Base-by-base conservation (phyloP, 1,140 invertebrate species). In the Pinna nobilis region DNA sequence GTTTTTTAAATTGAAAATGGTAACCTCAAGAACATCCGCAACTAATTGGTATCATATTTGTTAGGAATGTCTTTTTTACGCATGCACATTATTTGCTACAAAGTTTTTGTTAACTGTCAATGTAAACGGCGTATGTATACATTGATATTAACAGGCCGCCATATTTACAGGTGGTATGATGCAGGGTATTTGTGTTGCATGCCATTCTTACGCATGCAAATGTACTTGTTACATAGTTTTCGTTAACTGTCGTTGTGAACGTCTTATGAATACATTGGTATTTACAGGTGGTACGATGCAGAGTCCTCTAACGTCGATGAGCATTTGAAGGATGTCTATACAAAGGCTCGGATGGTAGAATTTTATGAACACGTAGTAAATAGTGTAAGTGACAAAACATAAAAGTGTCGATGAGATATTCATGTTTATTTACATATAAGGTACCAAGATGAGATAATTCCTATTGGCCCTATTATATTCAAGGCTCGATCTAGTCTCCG, bases 281-380 rank as follows among this genome's bases (percentile, higher is more conserved):
- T 59, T 15, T 32, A 33, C 55, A 59, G 55, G 37, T 59, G 55
- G 55, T 33, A 35, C n/a, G 33, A 30, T 15, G 37, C 55, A 9
- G 37, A 30, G 7, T 35, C 33, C 32, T 4, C 5, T 6, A 59
- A 33, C 2, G 15, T 68, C n/a, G 13, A 49, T 2, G 33, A 23
- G n/a, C 23, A 32, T 39, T 49, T 55, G 25, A 68, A 51, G 20
- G 65, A 68, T 68, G 25, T 53, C 23, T 20, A 33, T 4, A 55
- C 65, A 9, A 68, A 68, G 44, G 30, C 23, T 11, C 11, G 51
- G 23, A 68, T 68, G 65, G 33, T 68, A 20, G 65, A 68, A 25
- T 68, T 68, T 25, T 68, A 68, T 28, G 35, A 55, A 53, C 65
- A 68, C 23, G 51, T 68, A 3, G 65, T 68, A 13, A 53, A 39